Base-by-base conservation (phyloP, 2,113 vertebrate genomes). In the Osmerus mordax region DNA sequence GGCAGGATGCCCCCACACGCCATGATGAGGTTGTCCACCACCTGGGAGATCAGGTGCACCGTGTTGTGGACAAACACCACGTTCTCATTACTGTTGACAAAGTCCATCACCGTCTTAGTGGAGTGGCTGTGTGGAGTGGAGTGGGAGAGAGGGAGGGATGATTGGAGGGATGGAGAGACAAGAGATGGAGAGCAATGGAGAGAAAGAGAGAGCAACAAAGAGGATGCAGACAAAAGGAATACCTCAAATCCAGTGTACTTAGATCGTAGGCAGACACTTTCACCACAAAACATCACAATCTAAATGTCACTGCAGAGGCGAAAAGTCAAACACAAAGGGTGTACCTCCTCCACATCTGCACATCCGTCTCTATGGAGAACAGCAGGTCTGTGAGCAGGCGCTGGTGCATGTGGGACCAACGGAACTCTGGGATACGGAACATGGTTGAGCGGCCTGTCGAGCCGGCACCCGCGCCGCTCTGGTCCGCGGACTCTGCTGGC, bases 311-410 rank as follows among this genome's bases (percentile, higher is more conserved):
- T 47, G 41, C n/a, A 32, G 8, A 21, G 53, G 14, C 7, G 60
- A 29, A 1, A 3, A 71, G 19, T 32, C 25, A n/a, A 7, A 8
- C 51, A 32, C 14, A 15, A 13, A 5, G 16, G 19, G 12, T 65
- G 11, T 60, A 99, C 97, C 97, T 99, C 89, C 96, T 94, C 97
- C 97, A 99, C 95, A 98, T 97, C 82, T 99, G 97, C 78, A 99
- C 92, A 52, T 99, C 97, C 8, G 97, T 98, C 88, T 99, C 97
- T 32, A 99, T 95, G 25, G 97, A 96, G 87, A 99, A 99, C 1
- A 99, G 93, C 16, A 99, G 85, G 88, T 99, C 97, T 5, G 95
- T 97, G 67, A 99, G 95, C 85, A 99, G 93, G 71, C 97, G 95
- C 36, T 98, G 97, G 77, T 99, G 97, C 96, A 98, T 97, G 67